These are phyloP conservation scores for Parauchenoglanis punctatus DNA, from an alignment of 2,797 vertebrate genomes.

Conservation along the genomic window DNA sequence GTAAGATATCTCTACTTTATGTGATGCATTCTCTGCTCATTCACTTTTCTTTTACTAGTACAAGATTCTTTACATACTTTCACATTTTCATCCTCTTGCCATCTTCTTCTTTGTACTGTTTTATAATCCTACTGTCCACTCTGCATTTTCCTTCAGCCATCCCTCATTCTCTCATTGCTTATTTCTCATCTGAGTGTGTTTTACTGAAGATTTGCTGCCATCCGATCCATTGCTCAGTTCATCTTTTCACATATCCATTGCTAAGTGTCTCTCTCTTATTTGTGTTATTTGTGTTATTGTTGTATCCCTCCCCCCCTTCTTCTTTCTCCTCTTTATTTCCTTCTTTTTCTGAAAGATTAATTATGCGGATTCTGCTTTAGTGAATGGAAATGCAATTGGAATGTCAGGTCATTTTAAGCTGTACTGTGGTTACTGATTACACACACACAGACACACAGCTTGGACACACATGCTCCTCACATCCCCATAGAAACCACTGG, in stretches of 20 bases:
- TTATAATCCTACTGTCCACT: background rate
- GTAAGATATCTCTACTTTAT: slow-evolving; percentile 70
- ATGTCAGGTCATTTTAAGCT: slow-evolving; percentile 53
- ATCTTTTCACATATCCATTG: background rate
- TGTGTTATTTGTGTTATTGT: background rate
- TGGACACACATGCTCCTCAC: slow-evolving; percentile 43
- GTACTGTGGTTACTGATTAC: slow-evolving; percentile 34
- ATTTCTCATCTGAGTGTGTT: background rate
- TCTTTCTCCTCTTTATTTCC: background rate
- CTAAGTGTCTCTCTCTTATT: background rate
- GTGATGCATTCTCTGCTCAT: background rate
- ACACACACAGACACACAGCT: background rate
- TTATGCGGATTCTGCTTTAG: slow-evolving; percentile 70
- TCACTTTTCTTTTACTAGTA: background rate
- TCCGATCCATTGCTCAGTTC: background rate
- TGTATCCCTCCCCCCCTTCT: background rate
- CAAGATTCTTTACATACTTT: background rate
- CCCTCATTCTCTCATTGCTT: background rate
- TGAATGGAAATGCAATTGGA: slow-evolving; percentile 57
- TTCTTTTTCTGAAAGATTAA: slow-evolving; percentile 57
- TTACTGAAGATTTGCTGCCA: background rate
- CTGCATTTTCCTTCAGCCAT: background rate
- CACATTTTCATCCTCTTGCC: background rate
- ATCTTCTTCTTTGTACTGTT: background rate
- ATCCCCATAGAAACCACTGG: slow-evolving; percentile 57